Percentiles rank a stretch among this genome's conserved stretches.
phyloP scores from a whole-genome alignment of 2,888 invertebrate genomes.

The Chaitophorus viminalis region DNA sequence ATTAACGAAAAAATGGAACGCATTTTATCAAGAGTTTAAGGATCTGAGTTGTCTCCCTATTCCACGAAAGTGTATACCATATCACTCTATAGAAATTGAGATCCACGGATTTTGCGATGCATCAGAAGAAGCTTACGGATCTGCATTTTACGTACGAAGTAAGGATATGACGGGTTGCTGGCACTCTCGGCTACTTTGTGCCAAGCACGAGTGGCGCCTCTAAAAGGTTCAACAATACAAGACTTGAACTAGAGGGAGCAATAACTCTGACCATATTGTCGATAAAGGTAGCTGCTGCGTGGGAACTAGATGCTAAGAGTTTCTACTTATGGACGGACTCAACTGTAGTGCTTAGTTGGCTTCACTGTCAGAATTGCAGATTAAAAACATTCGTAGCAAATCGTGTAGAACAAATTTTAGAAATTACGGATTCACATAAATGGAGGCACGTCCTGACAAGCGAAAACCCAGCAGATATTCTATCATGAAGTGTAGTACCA shows the following conservation, averaged over 20 bases:
- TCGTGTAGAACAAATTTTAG: background rate
- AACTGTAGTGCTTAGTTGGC: background rate
- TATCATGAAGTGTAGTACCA: background rate
- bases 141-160: background rate
- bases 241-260: slow-evolving; percentile 4
- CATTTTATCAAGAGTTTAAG: background rate
- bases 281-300: background rate
- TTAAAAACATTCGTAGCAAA: background rate
- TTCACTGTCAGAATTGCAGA: background rate
- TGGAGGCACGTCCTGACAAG: background rate
- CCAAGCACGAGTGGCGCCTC: background rate
- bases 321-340: slow-evolving; percentile 9
- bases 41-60: background rate
- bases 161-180: background rate
- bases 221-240: background rate
- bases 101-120: background rate
- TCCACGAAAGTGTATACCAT: background rate
- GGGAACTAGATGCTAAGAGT: too few relatives aligned
- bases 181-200: background rate
- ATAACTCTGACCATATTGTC: background rate
- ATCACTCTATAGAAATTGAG: background rate
- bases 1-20: background rate
- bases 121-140: background rate
- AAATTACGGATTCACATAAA: background rate
- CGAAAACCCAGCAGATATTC: background rate